Evolutionary conservation across 1,140 invertebrate genomes (phyloP), one percentile per base, ranked within the genome.

Genomic region (Dreissena polymorpha): DNA sequence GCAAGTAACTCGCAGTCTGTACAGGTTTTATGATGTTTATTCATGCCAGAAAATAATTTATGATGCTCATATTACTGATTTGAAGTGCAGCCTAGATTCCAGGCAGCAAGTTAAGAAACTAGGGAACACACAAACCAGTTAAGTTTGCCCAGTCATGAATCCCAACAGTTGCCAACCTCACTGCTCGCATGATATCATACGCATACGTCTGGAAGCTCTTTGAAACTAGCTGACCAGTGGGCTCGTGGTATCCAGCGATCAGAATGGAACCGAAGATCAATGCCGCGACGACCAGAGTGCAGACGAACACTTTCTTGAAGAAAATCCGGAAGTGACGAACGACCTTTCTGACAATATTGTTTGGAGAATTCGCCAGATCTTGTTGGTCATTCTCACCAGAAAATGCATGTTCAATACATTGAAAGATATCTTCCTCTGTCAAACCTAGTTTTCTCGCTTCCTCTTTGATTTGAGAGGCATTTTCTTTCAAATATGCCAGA

Each of bases 371-470:
- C 49, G 39, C 65, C 60, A 82, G n/a, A 0, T 72, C 57, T 1
- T 71, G 29, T 50, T 74, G 16, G 13, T 71, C 53, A 25, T 27
- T 6, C 10, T 65, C 57, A 10, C n/a, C 49, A 50, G 73, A 69
- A 14, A 87, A 64, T 2, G 79, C 86, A 29, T 85, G 74, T 14
- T 84, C 84, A 29, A 88, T 86, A 64, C 87, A 88, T 14, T 63
- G 29, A 55, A 84, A 68, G 16, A 88, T 86, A 53, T 88, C 87
- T 29, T 88, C 77, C 3, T 85, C 73, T 74, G 84, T 76, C 83
- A 88, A 84, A 3, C 84, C 85, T 81, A 85, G 85, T 84, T 85
- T 71, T 72, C 78, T 85, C 12, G 83, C 87, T 8, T 84, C 51
- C 67, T 75, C 29, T 27, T 83, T 79, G 16, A 88, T 53, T 77